phyloP scores from a whole-genome alignment of 2,888 invertebrate genomes.

The Nomada fabriciana region DNA sequence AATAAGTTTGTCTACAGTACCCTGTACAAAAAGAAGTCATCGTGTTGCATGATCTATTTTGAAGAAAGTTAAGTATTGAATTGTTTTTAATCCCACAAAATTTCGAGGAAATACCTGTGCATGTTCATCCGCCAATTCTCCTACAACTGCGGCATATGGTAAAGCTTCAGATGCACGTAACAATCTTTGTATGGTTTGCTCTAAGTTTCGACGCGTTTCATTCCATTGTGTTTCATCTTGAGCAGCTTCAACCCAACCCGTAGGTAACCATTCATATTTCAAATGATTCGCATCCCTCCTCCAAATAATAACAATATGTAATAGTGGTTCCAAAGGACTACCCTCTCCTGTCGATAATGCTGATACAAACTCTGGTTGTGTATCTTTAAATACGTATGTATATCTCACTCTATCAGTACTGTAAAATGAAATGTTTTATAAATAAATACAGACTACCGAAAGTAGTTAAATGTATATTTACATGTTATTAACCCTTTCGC shows the following conservation, averaged over 20 bases:
- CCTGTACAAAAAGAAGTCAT: constrained; percentile 75
- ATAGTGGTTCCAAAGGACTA: constrained; percentile 88
- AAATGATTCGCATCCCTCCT: constrained; percentile 93
- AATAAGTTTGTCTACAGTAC: constrained; percentile 89
- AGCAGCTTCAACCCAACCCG: constrained; percentile 86
- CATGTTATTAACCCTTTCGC: no score
- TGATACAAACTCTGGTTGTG: constrained; percentile 93
- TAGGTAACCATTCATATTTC: constrained; percentile 95
- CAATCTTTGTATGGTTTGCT: constrained; percentile 89
- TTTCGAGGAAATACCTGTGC: constrained; percentile 85
- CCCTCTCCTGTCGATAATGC: constrained; percentile 88
- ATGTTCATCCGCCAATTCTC: constrained; percentile 82
- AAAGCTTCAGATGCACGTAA: constrained; percentile 90
- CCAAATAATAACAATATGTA: constrained; percentile 96
- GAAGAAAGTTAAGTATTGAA: background rate
- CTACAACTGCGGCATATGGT: constrained; percentile 91
- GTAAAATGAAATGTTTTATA: constrained; percentile 29
- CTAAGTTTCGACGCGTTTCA: constrained; percentile 90
- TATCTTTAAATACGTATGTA: constrained; percentile 94
- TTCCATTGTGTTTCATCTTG: constrained; percentile 87
- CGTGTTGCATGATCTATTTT: background rate
- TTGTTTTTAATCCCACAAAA: background rate
- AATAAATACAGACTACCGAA: background rate
- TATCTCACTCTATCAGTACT: constrained; percentile 89
- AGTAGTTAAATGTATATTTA: background rate